These are phyloP conservation scores for Micropoecilia bifurca DNA, from an alignment of 2,797 vertebrate genomes.

Conservation along the genomic window DNA sequence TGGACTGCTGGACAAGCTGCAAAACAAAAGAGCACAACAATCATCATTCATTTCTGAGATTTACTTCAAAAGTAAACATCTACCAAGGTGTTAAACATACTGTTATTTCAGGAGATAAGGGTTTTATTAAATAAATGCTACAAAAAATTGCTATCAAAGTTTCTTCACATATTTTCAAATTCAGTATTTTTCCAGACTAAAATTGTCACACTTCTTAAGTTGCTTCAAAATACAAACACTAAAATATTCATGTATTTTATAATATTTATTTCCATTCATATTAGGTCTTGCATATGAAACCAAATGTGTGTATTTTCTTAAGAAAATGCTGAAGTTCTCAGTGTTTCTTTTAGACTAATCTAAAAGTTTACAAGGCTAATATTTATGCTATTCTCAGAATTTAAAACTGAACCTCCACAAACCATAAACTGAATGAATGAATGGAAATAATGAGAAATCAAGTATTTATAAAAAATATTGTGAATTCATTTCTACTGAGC, in stretches of 20 bases:
- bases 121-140: neutral
- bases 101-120: neutral
- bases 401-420: neutral
- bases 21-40: neutral
- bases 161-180: neutral
- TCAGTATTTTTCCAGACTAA: neutral
- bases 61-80: neutral
- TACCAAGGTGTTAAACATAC: neutral
- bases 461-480: neutral
- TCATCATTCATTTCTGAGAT: neutral
- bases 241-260: neutral
- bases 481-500: neutral
- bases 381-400: neutral
- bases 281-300: neutral
- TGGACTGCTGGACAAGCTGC: constrained; percentile 27
- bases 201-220: neutral
- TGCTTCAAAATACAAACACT: neutral
- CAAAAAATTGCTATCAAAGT: neutral
- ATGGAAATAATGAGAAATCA: neutral
- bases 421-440: neutral
- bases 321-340: neutral
- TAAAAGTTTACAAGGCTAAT: neutral
- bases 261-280: neutral
- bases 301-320: neutral
- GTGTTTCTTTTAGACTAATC: neutral